Evolutionary conservation across 37 sponge, comb jelly and placozoan species (phyloP).

Genomic region (Mnemiopsis leidyi): DNA sequence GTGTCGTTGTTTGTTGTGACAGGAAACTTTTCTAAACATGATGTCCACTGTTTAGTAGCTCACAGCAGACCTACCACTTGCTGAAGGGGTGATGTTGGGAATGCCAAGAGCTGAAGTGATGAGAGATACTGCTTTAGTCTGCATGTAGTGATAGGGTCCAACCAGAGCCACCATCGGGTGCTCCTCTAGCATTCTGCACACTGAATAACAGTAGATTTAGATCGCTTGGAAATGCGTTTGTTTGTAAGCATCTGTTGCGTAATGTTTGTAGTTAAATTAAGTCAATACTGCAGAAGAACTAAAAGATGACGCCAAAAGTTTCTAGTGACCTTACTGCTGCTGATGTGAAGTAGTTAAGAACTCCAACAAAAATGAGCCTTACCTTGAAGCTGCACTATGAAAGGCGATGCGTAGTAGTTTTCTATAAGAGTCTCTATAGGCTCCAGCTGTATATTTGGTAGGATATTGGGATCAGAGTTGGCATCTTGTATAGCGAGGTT

Average conservation of each 20-base stretch:
- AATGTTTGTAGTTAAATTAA: no score
- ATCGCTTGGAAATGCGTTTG: no score
- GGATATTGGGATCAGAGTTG: background rate
- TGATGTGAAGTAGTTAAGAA: no score
- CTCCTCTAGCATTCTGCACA: background rate
- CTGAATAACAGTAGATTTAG: no score
- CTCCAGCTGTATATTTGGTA: background rate
- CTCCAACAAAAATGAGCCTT: no score
- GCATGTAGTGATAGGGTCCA: background rate
- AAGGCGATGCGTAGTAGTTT: background rate
- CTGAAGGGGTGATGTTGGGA: slow-evolving; percentile 2
- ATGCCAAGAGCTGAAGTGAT: background rate
- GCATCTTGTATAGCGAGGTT: background rate
- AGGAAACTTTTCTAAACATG: background rate
- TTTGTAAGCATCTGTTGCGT: no score
- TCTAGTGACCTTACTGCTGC: no score
- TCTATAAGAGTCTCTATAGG: background rate
- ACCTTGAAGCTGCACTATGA: background rate
- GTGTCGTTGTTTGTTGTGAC: no score
- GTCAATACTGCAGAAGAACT: no score
- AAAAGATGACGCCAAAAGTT: no score
- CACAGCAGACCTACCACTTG: background rate
- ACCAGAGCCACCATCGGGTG: background rate
- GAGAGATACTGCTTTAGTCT: slow-evolving; percentile 4
- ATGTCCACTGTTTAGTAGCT: no score